These are phyloP conservation scores for Leucopternis melanops DNA, from an alignment of 2,113 vertebrate species.

Conservation along the genomic window DNA sequence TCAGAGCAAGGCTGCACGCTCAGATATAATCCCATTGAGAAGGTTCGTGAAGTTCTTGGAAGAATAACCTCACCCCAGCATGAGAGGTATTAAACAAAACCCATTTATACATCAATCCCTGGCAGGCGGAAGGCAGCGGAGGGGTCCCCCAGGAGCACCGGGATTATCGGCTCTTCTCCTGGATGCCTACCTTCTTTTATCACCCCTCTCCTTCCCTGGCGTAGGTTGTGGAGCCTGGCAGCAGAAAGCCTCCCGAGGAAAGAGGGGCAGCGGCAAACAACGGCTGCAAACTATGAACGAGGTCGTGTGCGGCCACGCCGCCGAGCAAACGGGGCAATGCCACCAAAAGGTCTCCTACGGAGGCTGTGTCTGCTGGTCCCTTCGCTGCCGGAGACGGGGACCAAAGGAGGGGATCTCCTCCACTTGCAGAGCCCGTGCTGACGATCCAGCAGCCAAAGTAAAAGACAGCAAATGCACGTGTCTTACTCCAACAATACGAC, in stretches of 20 bases:
- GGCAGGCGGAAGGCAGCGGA: background rate
- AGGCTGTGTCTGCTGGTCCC: background rate
- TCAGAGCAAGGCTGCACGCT: background rate
- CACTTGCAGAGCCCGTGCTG: background rate
- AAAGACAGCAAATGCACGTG: background rate
- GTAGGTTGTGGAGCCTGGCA: too few species aligned
- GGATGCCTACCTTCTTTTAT: background rate
- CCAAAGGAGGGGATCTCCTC: background rate
- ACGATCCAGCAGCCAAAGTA: background rate
- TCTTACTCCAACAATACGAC: background rate
- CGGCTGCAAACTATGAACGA: background rate
- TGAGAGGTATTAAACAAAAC: background rate
- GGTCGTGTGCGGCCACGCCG: background rate
- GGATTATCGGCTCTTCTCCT: background rate
- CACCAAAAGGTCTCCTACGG: background rate
- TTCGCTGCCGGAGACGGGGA: background rate
- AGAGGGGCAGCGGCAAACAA: background rate
- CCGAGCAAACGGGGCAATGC: background rate
- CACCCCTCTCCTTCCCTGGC: background rate
- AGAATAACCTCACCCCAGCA: background rate
- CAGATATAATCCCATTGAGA: background rate
- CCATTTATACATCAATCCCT: background rate
- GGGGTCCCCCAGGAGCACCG: background rate
- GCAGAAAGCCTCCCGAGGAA: too few species aligned
- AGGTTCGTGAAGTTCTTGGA: background rate